phyloP scores from a whole-genome alignment of 2,888 invertebrate species.

The Hydrotaea diabolus region DNA sequence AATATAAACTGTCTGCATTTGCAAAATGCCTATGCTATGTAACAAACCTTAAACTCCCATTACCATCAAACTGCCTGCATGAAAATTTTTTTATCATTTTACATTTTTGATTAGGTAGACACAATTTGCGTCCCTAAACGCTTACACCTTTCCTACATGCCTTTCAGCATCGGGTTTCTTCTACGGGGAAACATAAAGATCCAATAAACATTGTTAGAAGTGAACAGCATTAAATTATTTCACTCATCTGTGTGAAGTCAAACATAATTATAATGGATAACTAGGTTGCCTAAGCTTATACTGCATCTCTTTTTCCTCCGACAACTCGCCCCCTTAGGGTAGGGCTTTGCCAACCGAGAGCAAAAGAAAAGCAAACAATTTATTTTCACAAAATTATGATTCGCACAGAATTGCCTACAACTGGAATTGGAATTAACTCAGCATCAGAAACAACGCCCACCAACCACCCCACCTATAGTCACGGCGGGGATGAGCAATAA shows the following conservation, averaged over 20 bases:
- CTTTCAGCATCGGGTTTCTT: background rate
- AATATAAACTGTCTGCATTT: too few relatives aligned
- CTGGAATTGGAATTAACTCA: background rate
- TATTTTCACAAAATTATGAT: background rate
- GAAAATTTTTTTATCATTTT: background rate
- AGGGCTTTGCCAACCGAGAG: background rate
- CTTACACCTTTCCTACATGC: background rate
- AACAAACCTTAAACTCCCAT: background rate
- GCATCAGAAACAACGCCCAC: background rate
- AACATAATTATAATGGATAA: slow-evolving; percentile 60
- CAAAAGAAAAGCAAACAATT: background rate
- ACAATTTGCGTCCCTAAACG: background rate
- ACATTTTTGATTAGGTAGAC: background rate
- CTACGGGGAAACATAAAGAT: background rate
- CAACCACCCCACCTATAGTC: too few relatives aligned
- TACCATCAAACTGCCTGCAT: background rate
- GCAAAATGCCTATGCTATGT: too few relatives aligned
- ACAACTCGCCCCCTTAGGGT: background rate
- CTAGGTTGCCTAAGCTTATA: slow-evolving; percentile 48
- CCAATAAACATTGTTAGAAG: background rate
- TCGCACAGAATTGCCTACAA: background rate
- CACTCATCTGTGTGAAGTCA: slow-evolving; percentile 62
- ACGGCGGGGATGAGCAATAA: background rate
- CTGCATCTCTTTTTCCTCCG: background rate
- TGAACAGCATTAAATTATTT: background rate